Evolutionary conservation across 53 echinoderm and acorn worm genomes (phyloP), one percentile per base, ranked within the genome.

Genomic region (Zoroaster sp.): DNA sequence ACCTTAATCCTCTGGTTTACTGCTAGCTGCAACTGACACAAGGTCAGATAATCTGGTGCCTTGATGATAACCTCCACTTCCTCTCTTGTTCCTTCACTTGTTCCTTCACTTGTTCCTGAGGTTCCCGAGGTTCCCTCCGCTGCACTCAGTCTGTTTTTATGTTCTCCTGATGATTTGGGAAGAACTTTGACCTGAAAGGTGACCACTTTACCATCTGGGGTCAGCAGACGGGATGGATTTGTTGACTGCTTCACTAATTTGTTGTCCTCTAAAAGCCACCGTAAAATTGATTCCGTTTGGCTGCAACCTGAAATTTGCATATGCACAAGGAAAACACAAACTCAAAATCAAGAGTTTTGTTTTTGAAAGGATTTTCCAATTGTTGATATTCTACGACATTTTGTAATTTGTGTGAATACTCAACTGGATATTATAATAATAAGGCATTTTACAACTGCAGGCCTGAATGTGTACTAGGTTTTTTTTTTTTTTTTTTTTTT

Each of bases 1-100:
- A 88, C 88, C 88, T 88, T 88, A 31, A 88, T 17, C 7, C 46
- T 40, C 36, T 44, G 76, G 51, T 88, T 41, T 25, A 88, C 51
- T 3, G 88, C 46, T n/a, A 66, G 68, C n/a, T 77, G 88, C 66
- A 88, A 28, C 28, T 88, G 88, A 23, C 46, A 67, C 44, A 88
- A 18, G 23, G 42, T 51, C 35, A 20, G 67, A 68, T 77, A 88
- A 77, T 88, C 77, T 70, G 88, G 88, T 49, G 78, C 88, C 47
- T 1, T 44, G 68, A 88, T 44, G 11, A 37, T 36, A 14, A 88
- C 37, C 68, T 88, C 70, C 45, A 77, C 77, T 13, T 38, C 38
- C 54, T 25, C 51, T 23, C 44, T 73, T 30, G 8, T 25, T 75
- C 13, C 35, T 43, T 44, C 44, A 35, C 1, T 42, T 5, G 11